Evolutionary conservation across 2,888 invertebrate species (phyloP).

Genomic region (Brassicogethes aeneus): DNA sequence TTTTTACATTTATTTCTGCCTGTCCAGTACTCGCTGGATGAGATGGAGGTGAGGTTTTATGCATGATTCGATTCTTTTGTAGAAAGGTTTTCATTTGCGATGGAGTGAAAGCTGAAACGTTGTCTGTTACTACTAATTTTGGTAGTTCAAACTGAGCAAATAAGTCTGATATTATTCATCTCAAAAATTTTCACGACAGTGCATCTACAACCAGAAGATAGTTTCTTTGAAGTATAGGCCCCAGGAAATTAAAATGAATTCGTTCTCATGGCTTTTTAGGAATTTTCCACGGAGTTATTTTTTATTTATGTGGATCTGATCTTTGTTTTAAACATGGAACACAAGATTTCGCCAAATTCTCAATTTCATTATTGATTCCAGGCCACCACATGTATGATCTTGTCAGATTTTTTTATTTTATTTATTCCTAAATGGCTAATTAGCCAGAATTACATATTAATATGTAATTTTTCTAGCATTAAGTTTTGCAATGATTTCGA

Average conservation of each 20-base stretch:
- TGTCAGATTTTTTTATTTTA: background rate
- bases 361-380: background rate
- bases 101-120: background rate
- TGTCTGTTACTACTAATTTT: background rate
- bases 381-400: background rate
- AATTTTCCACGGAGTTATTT: background rate
- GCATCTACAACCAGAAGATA: background rate
- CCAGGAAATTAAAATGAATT: background rate
- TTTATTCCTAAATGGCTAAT: background rate
- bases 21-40: conserved; percentile 14
- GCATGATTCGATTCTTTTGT: background rate
- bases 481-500: background rate
- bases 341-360: background rate
- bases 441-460: too few species aligned
- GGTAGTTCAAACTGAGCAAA: background rate
- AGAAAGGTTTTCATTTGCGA: background rate
- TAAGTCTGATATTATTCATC: background rate
- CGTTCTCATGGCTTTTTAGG: background rate
- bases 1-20: conserved; percentile 13
- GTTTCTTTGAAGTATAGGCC: background rate
- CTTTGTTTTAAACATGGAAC: background rate
- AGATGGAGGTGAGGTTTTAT: conserved; percentile 5
- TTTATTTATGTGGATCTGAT: background rate
- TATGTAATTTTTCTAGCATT: background rate
- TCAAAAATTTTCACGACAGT: background rate